Percentiles rank a stretch among this genome's conserved stretches.
These are phyloP conservation scores for Odontesthes bonariensis DNA, from an alignment of 2,113 vertebrate species.

Conservation along the genomic window DNA sequence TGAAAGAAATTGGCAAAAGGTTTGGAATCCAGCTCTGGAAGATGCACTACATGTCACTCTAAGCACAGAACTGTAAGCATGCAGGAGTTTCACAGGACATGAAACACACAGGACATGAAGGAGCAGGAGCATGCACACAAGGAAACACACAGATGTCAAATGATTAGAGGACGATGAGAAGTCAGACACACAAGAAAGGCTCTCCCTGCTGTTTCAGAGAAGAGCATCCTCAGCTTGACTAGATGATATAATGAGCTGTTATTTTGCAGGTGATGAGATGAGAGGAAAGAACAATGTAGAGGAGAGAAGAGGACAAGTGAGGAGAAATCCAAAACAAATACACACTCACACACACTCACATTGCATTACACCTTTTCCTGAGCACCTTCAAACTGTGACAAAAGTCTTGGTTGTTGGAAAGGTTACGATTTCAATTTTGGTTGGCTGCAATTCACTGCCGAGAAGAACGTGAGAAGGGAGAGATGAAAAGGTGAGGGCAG, in stretches of 20 bases:
- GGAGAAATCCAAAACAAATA: conserved; percentile 41
- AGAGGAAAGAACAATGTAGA: conserved; percentile 66
- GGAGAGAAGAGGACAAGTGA: conserved; percentile 55
- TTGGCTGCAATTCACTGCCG: conserved; percentile 53
- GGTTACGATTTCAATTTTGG: conserved; percentile 77
- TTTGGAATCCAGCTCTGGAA: not conserved
- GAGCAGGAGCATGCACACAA: not conserved
- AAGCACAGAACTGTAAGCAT: conserved; percentile 1
- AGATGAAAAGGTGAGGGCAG: conserved; percentile 50
- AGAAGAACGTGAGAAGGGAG: conserved; percentile 26
- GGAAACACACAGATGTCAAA: conserved; percentile 45
- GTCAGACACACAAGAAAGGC: conserved; percentile 62
- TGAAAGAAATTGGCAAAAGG: not conserved
- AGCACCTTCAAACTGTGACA: conserved; percentile 68
- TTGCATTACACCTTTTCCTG: conserved; percentile 22
- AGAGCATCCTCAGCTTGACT: conserved; percentile 76
- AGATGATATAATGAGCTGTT: conserved; percentile 78
- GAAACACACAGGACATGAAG: not conserved
- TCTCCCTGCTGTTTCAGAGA: conserved; percentile 72
- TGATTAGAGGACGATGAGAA: conserved; percentile 77
- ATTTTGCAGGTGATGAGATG: conserved; percentile 69
- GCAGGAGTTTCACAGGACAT: not conserved
- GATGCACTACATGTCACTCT: not conserved
- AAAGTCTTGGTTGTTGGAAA: conserved; percentile 81
- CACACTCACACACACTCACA: conserved; percentile 5